Conservation (phyloP, 2,113 vertebrate species). For the Leptobrachium leishanense region DNA sequence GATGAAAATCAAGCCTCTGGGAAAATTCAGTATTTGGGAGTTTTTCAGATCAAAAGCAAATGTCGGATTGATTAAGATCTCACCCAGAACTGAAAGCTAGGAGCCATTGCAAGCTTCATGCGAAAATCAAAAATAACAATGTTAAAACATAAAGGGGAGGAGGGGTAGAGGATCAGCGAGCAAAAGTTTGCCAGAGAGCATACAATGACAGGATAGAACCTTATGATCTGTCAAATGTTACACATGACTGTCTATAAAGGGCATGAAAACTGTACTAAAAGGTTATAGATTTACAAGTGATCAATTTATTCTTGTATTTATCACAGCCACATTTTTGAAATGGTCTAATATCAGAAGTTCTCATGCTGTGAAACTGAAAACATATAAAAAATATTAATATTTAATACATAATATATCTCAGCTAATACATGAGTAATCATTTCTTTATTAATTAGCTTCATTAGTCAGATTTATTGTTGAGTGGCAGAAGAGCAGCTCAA, state of each 20-base stretch:
- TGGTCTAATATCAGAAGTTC: too few species aligned
- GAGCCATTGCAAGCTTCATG: constrained; percentile 33
- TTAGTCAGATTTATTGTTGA: too few species aligned
- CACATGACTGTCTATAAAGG: constrained; percentile 9
- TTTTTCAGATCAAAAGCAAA: constrained; percentile 46
- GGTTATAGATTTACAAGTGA: neutral
- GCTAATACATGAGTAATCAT: too few species aligned
- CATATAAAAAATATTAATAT: too few species aligned
- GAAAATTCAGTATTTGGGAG: constrained; percentile 45
- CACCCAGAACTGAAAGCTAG: constrained; percentile 42
- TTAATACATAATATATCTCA: too few species aligned
- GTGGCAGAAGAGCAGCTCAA: too few species aligned
- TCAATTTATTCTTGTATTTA: too few species aligned
- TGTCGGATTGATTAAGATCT: constrained; percentile 49
- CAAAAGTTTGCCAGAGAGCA: constrained; percentile 42
- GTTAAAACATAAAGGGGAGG: constrained; percentile 46
- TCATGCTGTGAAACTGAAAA: too few species aligned
- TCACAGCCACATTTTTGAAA: too few species aligned
- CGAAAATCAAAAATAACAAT: constrained; percentile 49
- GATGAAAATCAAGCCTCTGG: constrained; percentile 48
- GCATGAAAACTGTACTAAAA: constrained; percentile 5
- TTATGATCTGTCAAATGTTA: constrained; percentile 41
- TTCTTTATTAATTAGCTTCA: too few species aligned
- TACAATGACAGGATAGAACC: constrained; percentile 30
- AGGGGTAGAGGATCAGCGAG: constrained; percentile 39